These are phyloP conservation scores for Drosophila glabriapex DNA, from an alignment of 2,888 invertebrate species.

Conservation along the genomic window DNA sequence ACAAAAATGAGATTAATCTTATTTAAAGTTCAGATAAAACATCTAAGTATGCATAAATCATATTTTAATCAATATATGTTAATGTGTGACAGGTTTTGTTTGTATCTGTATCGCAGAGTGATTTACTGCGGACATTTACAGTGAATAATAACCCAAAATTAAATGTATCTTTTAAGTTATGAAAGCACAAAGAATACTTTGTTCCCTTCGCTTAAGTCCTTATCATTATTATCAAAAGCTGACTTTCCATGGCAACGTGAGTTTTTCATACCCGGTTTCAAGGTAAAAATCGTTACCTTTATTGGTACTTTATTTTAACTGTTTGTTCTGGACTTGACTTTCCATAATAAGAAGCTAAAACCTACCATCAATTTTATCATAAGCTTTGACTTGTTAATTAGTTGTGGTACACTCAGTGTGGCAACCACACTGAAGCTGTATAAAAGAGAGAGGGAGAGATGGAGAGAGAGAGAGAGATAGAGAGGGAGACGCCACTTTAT, in stretches of 20 bases:
- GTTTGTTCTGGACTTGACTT: conserved; percentile 18
- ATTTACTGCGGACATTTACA: not conserved
- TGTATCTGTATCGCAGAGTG: not conserved
- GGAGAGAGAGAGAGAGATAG: not conserved
- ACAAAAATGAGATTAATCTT: not conserved
- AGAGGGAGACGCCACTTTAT: not conserved
- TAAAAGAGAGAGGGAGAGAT: not conserved
- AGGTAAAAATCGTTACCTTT: conserved; percentile 17
- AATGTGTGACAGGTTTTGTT: not conserved
- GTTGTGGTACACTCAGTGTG: conserved; percentile 20
- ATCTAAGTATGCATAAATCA: not conserved
- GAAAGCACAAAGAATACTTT: not conserved
- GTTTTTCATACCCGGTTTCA: too few species aligned
- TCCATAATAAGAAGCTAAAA: conserved; percentile 46
- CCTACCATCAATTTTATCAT: conserved; percentile 43
- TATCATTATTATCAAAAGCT: not conserved
- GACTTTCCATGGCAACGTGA: not conserved
- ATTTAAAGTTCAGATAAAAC: not conserved
- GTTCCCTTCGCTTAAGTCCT: too few species aligned
- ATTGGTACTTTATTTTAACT: conserved; percentile 14
- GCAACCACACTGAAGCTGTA: not conserved
- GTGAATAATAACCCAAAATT: not conserved
- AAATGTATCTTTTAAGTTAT: not conserved
- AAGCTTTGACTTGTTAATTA: conserved; percentile 41
- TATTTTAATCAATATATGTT: not conserved